These are phyloP conservation scores for Yponomeuta malinellus DNA, from an alignment of 2,888 invertebrate genomes.

Conservation along the genomic window DNA sequence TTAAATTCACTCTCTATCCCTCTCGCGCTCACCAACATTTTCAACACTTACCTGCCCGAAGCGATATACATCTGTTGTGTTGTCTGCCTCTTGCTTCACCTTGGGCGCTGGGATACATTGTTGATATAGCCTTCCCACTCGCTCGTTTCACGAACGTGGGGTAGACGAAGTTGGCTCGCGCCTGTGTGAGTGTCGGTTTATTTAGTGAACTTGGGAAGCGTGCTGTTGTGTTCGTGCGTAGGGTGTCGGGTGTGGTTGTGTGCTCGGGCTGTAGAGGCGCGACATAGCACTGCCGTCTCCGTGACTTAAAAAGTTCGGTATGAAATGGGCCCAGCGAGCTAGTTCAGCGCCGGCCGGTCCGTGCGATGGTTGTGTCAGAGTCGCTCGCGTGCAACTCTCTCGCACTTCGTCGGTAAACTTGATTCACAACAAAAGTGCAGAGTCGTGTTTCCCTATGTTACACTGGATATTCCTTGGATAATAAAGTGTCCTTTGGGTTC, in stretches of 20 bases:
- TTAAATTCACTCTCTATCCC: slow-evolving; percentile 65
- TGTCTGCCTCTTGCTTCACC: slow-evolving; percentile 53
- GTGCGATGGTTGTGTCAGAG: slow-evolving; percentile 50
- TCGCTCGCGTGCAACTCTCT: slow-evolving; percentile 53
- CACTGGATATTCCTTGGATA: slow-evolving; percentile 20
- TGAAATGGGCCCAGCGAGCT: slow-evolving; percentile 58
- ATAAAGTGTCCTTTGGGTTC: slow-evolving; percentile 6
- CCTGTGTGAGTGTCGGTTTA: slow-evolving; percentile 74
- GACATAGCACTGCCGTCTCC: slow-evolving; percentile 76
- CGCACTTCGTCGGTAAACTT: slow-evolving; percentile 63
- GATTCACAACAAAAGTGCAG: slow-evolving; percentile 38
- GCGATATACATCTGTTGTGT: slow-evolving; percentile 75
- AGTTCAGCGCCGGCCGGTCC: slow-evolving; percentile 72
- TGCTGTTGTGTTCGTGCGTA: slow-evolving; percentile 71
- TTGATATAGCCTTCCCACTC: slow-evolving; percentile 69
- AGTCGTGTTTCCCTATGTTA: slow-evolving; percentile 29
- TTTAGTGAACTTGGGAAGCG: slow-evolving; percentile 75
- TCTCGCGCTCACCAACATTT: slow-evolving; percentile 68
- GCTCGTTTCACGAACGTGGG: slow-evolving; percentile 67
- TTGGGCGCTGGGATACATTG: slow-evolving; percentile 52
- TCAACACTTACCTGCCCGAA: slow-evolving; percentile 75
- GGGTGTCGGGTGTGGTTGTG: slow-evolving; percentile 61
- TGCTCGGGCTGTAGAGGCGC: slow-evolving; percentile 74
- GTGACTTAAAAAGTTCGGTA: slow-evolving; percentile 74
- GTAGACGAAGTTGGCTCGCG: slow-evolving; percentile 67